Evolutionary conservation across 2,797 vertebrate species (phyloP), one percentile per base, ranked within the genome.

Genomic region (Moxostoma hubbsi): DNA sequence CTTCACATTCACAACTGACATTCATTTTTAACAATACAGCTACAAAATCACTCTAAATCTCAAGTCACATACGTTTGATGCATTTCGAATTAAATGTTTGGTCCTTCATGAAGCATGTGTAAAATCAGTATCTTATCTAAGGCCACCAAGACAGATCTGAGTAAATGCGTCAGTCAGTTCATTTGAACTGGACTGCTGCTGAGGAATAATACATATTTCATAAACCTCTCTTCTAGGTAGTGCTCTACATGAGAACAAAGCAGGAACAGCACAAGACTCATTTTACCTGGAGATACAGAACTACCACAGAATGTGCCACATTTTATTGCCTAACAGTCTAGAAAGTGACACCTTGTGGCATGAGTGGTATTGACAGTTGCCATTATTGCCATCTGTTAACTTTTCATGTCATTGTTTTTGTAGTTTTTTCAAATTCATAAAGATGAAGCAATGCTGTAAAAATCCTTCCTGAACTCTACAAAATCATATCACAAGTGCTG

Each of bases 1-100:
- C 43, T 24, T 71, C 45, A 82, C 69, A 81, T 75, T 74, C 18
- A 73, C 18, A 68, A 51, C 6, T 43, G 0, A 11, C 57, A 46
- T 59, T 24, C 15, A 53, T 57, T 13, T 63, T 7, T 53, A 71
- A 9, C 24, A 66, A 24, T 4, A 18, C 18, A 67, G 13, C 66
- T 9, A 70, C 12, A 15, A 67, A 61, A 54, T 3, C 16, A 64
- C 16, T 12, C 9, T 1, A 62, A 43, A 18, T 18, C 61, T 59
- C 43, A 77, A 69, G 46, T 59, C 10, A 59, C 65, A 45, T 63
- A 51, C 0, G 12, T 43, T 4, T 4, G 9, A 47, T n/a, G 16
- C 2, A 18, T 12, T 50, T 57, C 15, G n/a, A 16, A 12, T 13
- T 16, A n/a, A 11, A 24, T 2, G 6, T 47, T 75, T 58, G 53